Conservation (phyloP, 2,797 vertebrate species). For the Euthynnus affinis region DNA sequence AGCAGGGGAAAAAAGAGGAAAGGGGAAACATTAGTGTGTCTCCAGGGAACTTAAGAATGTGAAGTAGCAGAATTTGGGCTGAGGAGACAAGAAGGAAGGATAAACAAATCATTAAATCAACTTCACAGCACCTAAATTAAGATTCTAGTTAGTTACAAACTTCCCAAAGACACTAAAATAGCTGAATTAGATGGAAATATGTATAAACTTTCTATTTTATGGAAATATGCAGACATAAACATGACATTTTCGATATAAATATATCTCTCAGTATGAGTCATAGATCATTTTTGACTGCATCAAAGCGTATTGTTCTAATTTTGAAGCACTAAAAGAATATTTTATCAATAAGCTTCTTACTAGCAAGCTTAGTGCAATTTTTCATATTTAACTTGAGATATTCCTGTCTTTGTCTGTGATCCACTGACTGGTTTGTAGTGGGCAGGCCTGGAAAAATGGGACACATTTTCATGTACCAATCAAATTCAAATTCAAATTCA, state of each 20-base stretch:
- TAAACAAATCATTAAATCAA: conserved; percentile 52
- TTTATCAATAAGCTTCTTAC: background rate
- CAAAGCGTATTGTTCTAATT: background rate
- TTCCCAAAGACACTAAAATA: conserved; percentile 14
- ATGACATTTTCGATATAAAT: background rate
- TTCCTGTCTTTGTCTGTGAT: background rate
- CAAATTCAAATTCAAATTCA: too few relatives aligned
- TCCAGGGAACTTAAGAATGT: conserved; percentile 42
- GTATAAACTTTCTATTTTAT: background rate
- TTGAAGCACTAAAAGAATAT: background rate
- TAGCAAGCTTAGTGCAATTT: background rate
- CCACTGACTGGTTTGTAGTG: background rate
- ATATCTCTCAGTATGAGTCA: background rate
- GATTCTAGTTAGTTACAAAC: conserved; percentile 16
- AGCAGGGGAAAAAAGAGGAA: conserved; percentile 5
- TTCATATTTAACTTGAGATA: background rate
- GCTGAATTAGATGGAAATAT: background rate
- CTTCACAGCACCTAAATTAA: conserved; percentile 25
- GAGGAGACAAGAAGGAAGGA: background rate
- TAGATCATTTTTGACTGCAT: background rate
- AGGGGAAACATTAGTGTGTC: conserved; percentile 18
- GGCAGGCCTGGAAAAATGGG: background rate
- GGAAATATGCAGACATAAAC: background rate
- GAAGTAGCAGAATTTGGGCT: conserved; percentile 22
- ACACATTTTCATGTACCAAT: background rate